phyloP scores from a whole-genome alignment of 2,797 vertebrate species.

The Meriones psammophilus region DNA sequence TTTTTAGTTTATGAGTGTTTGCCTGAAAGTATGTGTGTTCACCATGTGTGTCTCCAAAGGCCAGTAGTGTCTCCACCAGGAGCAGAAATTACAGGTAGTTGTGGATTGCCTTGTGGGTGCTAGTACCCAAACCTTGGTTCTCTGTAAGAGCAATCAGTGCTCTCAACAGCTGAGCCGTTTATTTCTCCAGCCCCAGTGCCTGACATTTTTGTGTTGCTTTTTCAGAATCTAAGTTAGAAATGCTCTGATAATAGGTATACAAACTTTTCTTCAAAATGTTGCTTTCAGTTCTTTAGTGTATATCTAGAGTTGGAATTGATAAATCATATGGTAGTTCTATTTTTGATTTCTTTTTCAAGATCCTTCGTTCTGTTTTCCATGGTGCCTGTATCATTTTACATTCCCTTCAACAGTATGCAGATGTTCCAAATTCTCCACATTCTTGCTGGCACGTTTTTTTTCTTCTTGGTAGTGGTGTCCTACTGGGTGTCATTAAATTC shows the following conservation, averaged over 20 bases:
- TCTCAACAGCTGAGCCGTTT: neutral
- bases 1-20: neutral
- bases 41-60: neutral
- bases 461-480: conserved; percentile 44
- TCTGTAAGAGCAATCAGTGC: neutral
- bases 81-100: neutral
- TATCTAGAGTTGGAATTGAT: conserved; percentile 51
- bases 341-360: conserved; percentile 61
- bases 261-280: conserved; percentile 11
- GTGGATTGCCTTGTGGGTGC: neutral
- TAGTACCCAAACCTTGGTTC: neutral
- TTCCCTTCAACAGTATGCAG: neutral
- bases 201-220: neutral
- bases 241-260: neutral
- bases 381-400: conserved; percentile 11
- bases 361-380: neutral
- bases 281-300: conserved; percentile 50
- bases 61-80: neutral
- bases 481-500: conserved; percentile 22
- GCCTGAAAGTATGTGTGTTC: neutral
- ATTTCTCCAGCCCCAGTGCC: neutral
- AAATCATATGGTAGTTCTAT: conserved; percentile 44
- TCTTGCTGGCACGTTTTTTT: conserved; percentile 8
- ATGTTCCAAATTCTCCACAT: conserved; percentile 18
- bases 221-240: neutral